Evolutionary conservation across 1,140 invertebrate species (phyloP).

Genomic region (Chelonus insularis): DNA sequence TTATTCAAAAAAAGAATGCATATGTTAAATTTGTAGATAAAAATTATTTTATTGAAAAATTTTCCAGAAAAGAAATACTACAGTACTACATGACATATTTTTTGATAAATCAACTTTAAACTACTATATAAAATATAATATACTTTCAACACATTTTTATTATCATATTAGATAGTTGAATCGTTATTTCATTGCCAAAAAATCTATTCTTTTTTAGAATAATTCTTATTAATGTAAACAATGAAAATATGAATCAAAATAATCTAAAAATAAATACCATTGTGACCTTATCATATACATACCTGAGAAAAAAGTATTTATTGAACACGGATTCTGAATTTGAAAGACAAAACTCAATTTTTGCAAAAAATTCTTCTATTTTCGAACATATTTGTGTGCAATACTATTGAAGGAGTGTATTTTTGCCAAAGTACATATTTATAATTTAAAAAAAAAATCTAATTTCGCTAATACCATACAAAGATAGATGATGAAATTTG

Average conservation of each 20-base stretch:
- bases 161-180: too few species aligned
- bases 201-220: not conserved
- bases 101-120: too few species aligned
- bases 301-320: too few species aligned
- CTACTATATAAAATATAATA: too few species aligned
- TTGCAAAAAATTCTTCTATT: conserved; percentile 10
- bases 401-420: not conserved
- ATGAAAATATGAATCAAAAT: not conserved
- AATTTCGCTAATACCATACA: not conserved
- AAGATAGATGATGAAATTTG: not conserved
- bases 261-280: conserved; percentile 4
- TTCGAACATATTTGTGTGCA: not conserved
- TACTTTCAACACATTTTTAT: too few species aligned
- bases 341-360: conserved; percentile 7
- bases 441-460: not conserved
- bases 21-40: too few species aligned
- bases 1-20: too few species aligned
- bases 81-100: too few species aligned
- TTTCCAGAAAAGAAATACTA: too few species aligned
- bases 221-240: not conserved
- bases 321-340: too few species aligned
- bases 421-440: not conserved
- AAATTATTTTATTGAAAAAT: too few species aligned
- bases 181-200: not conserved
- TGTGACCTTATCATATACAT: conserved; percentile 23